Evolutionary conservation across 2,113 vertebrate genomes (phyloP), one percentile per base, ranked within the genome.

Genomic region (Otis tarda): DNA sequence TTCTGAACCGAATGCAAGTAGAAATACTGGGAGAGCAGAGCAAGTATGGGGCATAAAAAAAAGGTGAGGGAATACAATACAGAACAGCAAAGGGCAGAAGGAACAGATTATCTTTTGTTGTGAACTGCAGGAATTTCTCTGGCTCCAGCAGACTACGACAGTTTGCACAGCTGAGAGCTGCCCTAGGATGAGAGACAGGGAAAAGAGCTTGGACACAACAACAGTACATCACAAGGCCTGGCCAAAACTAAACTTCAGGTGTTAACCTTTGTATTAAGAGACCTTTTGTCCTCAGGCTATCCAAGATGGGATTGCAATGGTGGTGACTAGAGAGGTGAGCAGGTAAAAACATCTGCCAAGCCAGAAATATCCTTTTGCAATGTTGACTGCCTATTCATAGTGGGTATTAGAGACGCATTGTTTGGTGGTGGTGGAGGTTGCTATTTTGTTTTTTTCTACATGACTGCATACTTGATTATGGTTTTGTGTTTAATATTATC

Each of bases 11-110:
- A 39, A 68, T 30, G 30, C 10, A 64, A 77, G 35, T 4, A 75
- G 67, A 78, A 79, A 60, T 31, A 47, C 25, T n/a, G 14, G 22
- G 9, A 70, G n/a, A 73, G 28, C 4, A 56, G 9, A 88, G 25
- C 2, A 1, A 45, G 12, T 7, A 49, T 7, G 15, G 5, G 20
- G 9, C 25, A 52, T n/a, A n/a, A 0, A 2, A 45, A 88, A 78
- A 30, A 10, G 8, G 4, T 24, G 49, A 76, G 2, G 28, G 30
- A 73, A 65, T 43, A 8, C 5, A 83, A 57, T 30, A 56, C 12
- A 56, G n/a, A 90, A 71, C 7, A 56, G 16, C 10, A 43, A 37
- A 55, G 10, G 7, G 59, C 28, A 83, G 12, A 15, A 85, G 18
- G 45, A 65, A 43, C 3, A 69, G 27, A 41, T 43, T 63, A 52